phyloP scores from a whole-genome alignment of 2,888 invertebrate genomes.

The Campoletis raptor region DNA sequence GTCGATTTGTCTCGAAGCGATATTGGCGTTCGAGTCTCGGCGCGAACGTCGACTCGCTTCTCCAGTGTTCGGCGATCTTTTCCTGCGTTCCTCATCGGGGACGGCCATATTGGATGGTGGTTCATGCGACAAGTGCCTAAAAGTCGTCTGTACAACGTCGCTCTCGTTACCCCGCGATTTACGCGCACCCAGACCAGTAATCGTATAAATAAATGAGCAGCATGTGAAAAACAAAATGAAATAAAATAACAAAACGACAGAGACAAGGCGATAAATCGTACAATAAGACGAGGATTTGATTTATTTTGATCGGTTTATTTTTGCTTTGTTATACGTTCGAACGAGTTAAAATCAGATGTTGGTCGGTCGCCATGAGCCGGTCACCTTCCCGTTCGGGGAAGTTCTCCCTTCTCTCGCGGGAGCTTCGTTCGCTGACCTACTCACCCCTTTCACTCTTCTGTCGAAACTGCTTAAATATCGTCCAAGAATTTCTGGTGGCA shows the following conservation, averaged over 20 bases:
- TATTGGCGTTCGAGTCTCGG: not conserved
- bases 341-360: conserved; percentile 50
- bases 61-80: not conserved
- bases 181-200: conserved; percentile 36
- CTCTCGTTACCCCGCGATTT: conserved; percentile 63
- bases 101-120: not conserved
- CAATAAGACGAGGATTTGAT: conserved; percentile 23
- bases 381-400: conserved; percentile 53
- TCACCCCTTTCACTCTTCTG: conserved; percentile 78
- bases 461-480: conserved; percentile 78
- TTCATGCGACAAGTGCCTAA: conserved; percentile 38
- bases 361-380: conserved; percentile 60
- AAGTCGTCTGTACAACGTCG: conserved; percentile 64
- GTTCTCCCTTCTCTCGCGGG: conserved; percentile 54
- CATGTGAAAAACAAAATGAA: not conserved
- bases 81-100: conserved; percentile 1
- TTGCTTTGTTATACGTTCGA: conserved; percentile 4
- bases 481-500: conserved; percentile 80
- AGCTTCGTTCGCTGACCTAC: conserved; percentile 74
- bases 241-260: not conserved
- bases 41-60: not conserved
- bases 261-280: not conserved
- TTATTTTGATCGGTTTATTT: conserved; percentile 30
- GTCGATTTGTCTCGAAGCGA: not conserved
- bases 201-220: not conserved